These are phyloP conservation scores for Lochmaea capreae DNA, from an alignment of 2,888 invertebrate species.

Conservation along the genomic window DNA sequence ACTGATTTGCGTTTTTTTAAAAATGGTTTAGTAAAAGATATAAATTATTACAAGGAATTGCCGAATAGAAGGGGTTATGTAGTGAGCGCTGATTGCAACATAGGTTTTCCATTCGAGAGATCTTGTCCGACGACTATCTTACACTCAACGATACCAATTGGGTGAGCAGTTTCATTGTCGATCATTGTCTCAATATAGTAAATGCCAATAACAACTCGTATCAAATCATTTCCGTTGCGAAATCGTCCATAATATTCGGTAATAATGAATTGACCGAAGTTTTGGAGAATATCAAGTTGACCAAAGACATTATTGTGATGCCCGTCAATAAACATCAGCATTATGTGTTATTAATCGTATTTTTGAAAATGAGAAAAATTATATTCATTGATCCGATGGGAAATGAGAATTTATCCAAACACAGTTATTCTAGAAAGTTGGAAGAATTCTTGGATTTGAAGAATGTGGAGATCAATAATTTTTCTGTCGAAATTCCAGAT, in stretches of 20 bases:
- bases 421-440: no score
- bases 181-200: constrained; percentile 24
- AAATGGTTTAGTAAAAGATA: constrained; percentile 25
- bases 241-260: constrained; percentile 10
- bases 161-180: constrained; percentile 29
- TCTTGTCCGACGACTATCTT: constrained; percentile 27
- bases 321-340: no score
- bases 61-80: constrained; percentile 11
- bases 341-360: no score
- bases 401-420: no score
- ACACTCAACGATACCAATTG: constrained; percentile 21
- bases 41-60: constrained; percentile 24
- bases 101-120: constrained; percentile 23
- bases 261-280: not conserved
- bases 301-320: no score
- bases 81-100: not conserved
- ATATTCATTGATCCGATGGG: no score
- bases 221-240: constrained; percentile 29
- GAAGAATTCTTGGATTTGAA: no score
- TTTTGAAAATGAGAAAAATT: no score
- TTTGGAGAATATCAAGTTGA: no score
- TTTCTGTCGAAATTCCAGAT: no score
- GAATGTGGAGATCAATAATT: no score
- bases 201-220: constrained; percentile 10
- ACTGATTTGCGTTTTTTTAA: constrained; percentile 27